Conservation (phyloP, 2,888 invertebrate genomes). For the Apodemia hepburni region DNA sequence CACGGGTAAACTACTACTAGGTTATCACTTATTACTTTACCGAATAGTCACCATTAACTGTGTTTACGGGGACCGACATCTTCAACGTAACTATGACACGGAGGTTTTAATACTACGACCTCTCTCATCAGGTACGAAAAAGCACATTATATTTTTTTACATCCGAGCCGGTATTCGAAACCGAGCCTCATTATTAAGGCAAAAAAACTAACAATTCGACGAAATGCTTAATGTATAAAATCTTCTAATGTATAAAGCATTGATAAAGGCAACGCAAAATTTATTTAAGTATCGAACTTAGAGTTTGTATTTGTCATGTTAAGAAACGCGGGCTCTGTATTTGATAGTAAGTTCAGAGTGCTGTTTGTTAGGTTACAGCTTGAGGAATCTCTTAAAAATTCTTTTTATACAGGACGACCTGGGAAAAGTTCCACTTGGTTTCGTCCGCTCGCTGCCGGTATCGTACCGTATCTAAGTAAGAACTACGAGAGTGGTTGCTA, state of each 20-base stretch:
- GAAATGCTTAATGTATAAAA: background rate
- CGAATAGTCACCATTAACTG: too few species aligned
- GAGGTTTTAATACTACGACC: too few species aligned
- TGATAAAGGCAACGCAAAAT: background rate
- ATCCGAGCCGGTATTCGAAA: background rate
- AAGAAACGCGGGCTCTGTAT: slow-evolving; percentile 10
- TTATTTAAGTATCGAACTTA: slow-evolving; percentile 5
- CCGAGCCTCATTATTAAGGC: background rate
- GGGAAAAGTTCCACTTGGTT: slow-evolving; percentile 72
- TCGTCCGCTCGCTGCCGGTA: slow-evolving; percentile 44
- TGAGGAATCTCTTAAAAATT: slow-evolving; percentile 63
- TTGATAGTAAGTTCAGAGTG: slow-evolving; percentile 42
- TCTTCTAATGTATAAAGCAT: background rate
- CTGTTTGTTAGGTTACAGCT: slow-evolving; percentile 51
- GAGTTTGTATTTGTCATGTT: slow-evolving; percentile 12
- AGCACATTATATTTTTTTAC: too few species aligned
- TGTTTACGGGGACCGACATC: too few species aligned
- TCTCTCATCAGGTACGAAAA: too few species aligned
- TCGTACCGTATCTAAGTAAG: slow-evolving; percentile 61
- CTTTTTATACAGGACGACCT: slow-evolving; percentile 67
- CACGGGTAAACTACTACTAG: too few species aligned
- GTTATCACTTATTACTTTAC: too few species aligned
- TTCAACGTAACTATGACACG: too few species aligned
- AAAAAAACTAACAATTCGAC: too few species aligned
- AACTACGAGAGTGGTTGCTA: slow-evolving; percentile 61